Base-by-base conservation (phyloP, 2,797 vertebrate species). In the Centropyge bicolor region DNA sequence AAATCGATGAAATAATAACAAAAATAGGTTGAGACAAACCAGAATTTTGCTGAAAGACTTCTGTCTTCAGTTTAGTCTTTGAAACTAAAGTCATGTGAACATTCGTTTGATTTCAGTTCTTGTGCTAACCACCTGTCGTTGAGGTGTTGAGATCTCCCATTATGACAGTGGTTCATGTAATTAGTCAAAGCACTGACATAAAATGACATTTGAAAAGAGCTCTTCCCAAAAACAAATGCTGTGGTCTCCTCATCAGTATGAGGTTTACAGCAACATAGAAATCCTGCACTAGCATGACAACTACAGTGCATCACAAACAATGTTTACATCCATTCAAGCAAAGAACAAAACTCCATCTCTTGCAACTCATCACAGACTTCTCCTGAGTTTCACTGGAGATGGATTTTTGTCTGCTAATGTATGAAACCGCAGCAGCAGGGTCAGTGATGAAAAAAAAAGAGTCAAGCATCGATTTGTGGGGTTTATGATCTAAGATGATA, bases 381-480 rank as follows among this genome's bases (percentile, higher is more conserved):
- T 19, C 27, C 46, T 52, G 48, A 76, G 65, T 72, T 76, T 80
- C 40, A 31, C n/a, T 54, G 35, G 31, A 46, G 68, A 79, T 27
- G 66, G 49, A 78, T 49, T 76, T 59, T 48, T 70, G 57, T 75
- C 69, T 68, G 74, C 24, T 71, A 56, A 76, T 57, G 35, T 70
- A 40, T 78, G 61, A 76, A 79, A 74, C 13, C 67, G 74, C 70
- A 78, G 70, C 52, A 17, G 64, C 12, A 14, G 62, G 49, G 52
- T 80, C 65, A 59, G 71, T 56, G 49, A 76, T 78, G 63, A 57
- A 76, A 86, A 79, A 81, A 86, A 86, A 79, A 81, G 84, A 59
- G 61, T 61, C 70, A 74, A 59, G 63, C 55, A 86, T 83, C 6
- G 66, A 81, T 85, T 82, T 73, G 16, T n/a, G 40, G 10, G 31